A percentile compares a stretch with the other conserved stretches of the same genome.
These are phyloP conservation scores for Thymelicus lineola DNA, from an alignment of 2,888 invertebrate genomes.

Conservation along the genomic window DNA sequence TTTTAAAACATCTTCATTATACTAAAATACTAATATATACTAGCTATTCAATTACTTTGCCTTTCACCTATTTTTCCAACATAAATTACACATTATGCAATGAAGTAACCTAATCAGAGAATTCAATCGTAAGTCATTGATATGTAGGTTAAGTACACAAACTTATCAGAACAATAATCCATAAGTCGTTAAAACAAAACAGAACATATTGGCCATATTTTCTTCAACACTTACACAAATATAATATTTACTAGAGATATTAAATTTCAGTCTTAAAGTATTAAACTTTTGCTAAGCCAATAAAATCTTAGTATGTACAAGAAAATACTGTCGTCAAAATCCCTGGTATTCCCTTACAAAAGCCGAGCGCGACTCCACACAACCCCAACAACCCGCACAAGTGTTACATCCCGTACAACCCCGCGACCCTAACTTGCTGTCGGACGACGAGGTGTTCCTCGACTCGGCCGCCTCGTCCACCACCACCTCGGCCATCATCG, in stretches of 20 bases:
- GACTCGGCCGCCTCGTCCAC: constrained; percentile 61
- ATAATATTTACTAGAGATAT: neutral
- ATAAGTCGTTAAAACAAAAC: too few relatives aligned
- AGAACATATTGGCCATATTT: neutral
- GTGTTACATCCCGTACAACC: neutral
- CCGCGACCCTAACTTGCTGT: constrained; percentile 64
- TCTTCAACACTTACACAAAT: neutral
- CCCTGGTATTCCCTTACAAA: constrained; percentile 5
- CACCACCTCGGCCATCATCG: constrained; percentile 43
- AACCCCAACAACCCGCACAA: constrained; percentile 1
- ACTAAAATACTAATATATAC: neutral
- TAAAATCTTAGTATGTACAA: neutral
- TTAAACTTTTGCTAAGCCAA: too few relatives aligned
- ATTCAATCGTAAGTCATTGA: too few relatives aligned
- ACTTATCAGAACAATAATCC: too few relatives aligned
- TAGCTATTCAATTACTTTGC: too few relatives aligned
- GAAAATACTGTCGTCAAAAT: neutral
- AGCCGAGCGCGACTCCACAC: neutral
- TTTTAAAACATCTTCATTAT: neutral
- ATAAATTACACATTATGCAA: too few relatives aligned
- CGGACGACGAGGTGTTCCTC: constrained; percentile 76
- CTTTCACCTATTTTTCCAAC: too few relatives aligned
- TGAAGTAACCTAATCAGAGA: too few relatives aligned
- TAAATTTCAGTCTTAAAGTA: too few relatives aligned
- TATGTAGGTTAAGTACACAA: too few relatives aligned